Percentiles rank a stretch among this genome's conserved stretches.
These are phyloP conservation scores for Anolis apletophallus DNA, from an alignment of 2,797 vertebrate species.

Conservation along the genomic window DNA sequence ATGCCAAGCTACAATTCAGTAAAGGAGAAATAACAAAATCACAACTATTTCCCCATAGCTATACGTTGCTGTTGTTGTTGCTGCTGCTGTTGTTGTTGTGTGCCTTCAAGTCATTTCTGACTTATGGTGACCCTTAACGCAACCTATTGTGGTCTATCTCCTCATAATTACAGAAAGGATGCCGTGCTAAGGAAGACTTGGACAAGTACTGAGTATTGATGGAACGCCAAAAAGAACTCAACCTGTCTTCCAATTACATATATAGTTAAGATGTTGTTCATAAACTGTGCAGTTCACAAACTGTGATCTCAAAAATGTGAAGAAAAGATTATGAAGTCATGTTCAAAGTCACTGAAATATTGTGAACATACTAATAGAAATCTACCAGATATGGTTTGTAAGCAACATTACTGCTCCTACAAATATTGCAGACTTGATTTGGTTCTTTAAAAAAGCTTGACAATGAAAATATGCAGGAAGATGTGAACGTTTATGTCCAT, in stretches of 20 bases:
- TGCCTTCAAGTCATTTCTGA: too few species aligned
- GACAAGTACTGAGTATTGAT: not conserved
- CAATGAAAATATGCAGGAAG: not conserved
- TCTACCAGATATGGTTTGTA: too few species aligned
- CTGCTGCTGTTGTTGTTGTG: not conserved
- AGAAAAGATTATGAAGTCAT: conserved; percentile 1
- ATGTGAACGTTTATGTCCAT: not conserved
- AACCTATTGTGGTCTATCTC: too few species aligned
- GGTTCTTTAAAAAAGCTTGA: not conserved
- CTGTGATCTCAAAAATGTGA: too few species aligned
- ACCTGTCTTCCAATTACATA: not conserved
- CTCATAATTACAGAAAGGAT: conserved; percentile 20
- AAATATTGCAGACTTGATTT: not conserved
- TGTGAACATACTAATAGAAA: not conserved
- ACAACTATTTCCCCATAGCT: not conserved
- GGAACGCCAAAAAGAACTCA: conserved; percentile 1
- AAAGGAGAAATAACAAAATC: not conserved
- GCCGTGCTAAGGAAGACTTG: not conserved
- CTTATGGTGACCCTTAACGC: too few species aligned
- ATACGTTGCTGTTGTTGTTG: not conserved
- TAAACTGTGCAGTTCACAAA: not conserved
- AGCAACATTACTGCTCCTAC: not conserved
- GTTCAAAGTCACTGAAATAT: not conserved
- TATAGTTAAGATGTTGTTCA: not conserved
- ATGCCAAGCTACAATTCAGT: not conserved